phyloP scores from a whole-genome alignment of 2,888 invertebrate species.

The Philaethria dido region DNA sequence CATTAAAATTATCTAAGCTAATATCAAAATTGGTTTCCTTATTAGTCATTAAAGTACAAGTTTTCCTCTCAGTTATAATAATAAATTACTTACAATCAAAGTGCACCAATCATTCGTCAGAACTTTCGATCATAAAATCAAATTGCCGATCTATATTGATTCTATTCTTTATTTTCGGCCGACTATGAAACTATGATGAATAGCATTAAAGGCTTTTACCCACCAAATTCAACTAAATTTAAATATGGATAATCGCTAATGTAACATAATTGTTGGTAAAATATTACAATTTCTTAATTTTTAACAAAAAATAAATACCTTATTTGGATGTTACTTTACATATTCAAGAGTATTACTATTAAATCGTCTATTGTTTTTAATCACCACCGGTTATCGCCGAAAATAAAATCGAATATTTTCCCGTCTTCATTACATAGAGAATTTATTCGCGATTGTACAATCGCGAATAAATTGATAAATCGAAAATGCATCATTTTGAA shows the following conservation, averaged over 20 bases:
- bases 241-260: background rate
- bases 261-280: background rate
- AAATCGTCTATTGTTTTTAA: no score
- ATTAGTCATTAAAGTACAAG: conserved; percentile 40
- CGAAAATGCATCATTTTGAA: no score
- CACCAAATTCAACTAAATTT: conserved; percentile 25
- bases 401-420: no score
- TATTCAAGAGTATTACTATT: no score
- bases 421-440: no score
- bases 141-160: conserved; percentile 48
- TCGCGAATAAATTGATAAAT: no score
- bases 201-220: conserved; percentile 30
- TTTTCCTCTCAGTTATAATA: conserved; percentile 38
- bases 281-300: no score
- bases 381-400: no score
- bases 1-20: conserved; percentile 33
- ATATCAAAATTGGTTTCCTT: conserved; percentile 25
- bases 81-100: conserved; percentile 37
- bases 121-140: conserved; percentile 49
- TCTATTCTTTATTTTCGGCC: conserved; percentile 44
- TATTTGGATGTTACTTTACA: no score
- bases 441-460: no score
- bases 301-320: background rate
- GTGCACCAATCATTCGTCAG: conserved; percentile 35
- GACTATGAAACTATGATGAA: conserved; percentile 45